Evolutionary conservation across 2,113 vertebrate genomes (phyloP), one percentile per base, ranked within the genome.

Genomic region (Menidia beryllina): DNA sequence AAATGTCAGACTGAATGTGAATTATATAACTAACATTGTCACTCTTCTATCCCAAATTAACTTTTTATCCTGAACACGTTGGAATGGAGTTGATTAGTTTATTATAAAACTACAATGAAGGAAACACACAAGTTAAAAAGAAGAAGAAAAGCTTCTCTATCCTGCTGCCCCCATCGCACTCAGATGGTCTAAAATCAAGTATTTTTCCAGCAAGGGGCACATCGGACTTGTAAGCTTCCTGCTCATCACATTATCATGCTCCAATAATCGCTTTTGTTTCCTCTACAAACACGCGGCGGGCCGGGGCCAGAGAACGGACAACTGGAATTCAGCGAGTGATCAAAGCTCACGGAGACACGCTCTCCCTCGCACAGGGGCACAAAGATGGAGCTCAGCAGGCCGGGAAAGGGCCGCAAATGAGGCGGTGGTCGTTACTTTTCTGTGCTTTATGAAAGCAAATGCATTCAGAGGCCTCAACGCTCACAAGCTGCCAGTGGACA

Each of bases 211-310:
- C 8, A 39, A 0, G 57, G 73, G 78, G 67, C 81, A 74, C 53
- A 76, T 77, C 55, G 68, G 52, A 68, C 59, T 12, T 49, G 20
- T 53, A 20, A 48, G 45, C 68, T 49, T 79, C 50, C 68, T 74
- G 69, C 69, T 79, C 60, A 55, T 82, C 81, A 36, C 36, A 61
- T 91, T 79, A 83, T 82, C 83, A 88, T 79, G 91, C 90, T 89
- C 91, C 76, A 91, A 75, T 92, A 89, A 91, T 58, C 77, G 50
- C 77, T 52, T 87, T 89, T 86, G 84, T 83, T 47, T 54, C 14
- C 62, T 59, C 39, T 69, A 4, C 66, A 85, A 82, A 85, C 88
- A 78, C 7, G 27, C 73, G 49, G 70, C 5, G 79, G 14, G n/a
- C 63, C 41, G 66, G 52, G 77, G 63, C 81, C 77, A 23, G 30